phyloP scores from a whole-genome alignment of 2,113 vertebrate genomes.

The Casuarius casuarius region DNA sequence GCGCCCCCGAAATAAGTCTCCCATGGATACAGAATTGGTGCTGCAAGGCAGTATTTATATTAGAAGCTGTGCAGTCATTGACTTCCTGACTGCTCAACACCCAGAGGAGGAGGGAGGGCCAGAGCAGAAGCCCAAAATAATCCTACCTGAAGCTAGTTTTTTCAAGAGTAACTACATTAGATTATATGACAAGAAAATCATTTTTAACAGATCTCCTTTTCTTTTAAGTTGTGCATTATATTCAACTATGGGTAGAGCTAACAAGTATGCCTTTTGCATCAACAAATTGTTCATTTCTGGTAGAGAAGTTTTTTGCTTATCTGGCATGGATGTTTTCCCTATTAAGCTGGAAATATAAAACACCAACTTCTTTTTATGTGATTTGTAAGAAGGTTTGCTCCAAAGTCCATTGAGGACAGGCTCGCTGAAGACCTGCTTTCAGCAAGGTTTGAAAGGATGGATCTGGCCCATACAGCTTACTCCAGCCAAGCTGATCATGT shows the following conservation, averaged over 20 bases:
- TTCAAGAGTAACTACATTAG: not conserved
- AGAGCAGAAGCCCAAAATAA: not conserved
- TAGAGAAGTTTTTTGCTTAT: accelerated
- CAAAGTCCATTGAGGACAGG: not conserved
- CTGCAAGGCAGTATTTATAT: not conserved
- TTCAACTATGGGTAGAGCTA: not conserved
- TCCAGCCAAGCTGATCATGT: not conserved
- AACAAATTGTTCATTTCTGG: not conserved
- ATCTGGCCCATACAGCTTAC: not conserved
- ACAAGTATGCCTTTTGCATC: not conserved
- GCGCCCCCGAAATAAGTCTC: not conserved
- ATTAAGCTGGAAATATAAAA: not conserved
- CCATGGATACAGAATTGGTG: not conserved
- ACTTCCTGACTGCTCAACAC: not conserved
- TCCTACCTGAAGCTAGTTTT: not conserved
- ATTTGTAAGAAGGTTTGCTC: not conserved
- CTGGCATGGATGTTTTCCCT: not conserved
- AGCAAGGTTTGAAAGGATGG: not conserved
- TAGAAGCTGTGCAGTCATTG: not conserved
- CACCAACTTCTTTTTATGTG: not conserved
- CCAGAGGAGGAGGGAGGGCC: not conserved
- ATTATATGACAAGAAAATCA: not conserved
- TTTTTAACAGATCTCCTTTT: not conserved
- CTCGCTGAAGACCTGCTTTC: not conserved
- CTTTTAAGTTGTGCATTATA: too few species aligned